Evolutionary conservation across 2,113 vertebrate species (phyloP).

Genomic region (Myotis yumanensis): DNA sequence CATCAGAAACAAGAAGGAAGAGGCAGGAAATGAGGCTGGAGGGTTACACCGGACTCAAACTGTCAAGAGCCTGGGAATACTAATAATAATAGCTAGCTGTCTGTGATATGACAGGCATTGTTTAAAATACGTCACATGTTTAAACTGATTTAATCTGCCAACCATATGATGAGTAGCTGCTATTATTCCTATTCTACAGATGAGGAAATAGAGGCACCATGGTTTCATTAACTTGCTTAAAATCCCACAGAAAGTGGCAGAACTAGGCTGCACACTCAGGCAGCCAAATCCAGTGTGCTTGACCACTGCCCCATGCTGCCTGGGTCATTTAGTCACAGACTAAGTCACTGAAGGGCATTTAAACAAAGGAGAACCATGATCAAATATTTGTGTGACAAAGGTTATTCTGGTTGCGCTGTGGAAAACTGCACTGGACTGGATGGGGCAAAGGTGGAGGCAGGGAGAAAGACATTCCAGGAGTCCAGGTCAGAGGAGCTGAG

Average conservation of each 20-base stretch:
- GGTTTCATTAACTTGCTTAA: conserved; percentile 3
- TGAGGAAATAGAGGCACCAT: background rate
- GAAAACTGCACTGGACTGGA: background rate
- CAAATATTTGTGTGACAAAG: conserved; percentile 13
- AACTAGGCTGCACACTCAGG: background rate
- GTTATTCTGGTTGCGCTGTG: background rate
- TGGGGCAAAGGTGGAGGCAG: background rate
- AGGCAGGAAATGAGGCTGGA: background rate
- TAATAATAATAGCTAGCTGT: background rate
- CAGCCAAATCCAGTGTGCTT: background rate
- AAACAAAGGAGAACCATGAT: background rate
- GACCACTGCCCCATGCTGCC: background rate
- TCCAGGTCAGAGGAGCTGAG: background rate
- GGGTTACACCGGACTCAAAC: background rate
- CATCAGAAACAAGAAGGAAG: background rate
- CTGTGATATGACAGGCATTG: background rate
- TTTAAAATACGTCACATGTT: background rate
- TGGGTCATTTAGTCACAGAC: background rate
- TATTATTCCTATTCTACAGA: background rate
- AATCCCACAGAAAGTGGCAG: background rate
- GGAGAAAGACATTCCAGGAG: background rate
- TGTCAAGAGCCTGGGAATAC: background rate
- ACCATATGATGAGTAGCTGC: background rate
- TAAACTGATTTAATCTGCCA: background rate
- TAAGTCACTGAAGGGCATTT: background rate